Evolutionary conservation across 1,140 invertebrate species (phyloP).

Genomic region (Zelostemma sp.): DNA sequence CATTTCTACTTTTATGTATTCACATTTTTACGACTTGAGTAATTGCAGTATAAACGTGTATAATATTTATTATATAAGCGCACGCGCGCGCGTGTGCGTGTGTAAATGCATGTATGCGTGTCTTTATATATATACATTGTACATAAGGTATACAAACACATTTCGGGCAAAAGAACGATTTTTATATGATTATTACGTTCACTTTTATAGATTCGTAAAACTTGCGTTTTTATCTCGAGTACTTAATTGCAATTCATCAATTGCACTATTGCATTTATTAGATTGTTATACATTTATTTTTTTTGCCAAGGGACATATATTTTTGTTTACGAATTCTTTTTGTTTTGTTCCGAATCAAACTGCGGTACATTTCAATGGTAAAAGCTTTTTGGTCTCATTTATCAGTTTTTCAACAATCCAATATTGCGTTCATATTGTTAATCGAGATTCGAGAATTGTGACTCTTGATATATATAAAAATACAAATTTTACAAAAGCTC

Average conservation of each 20-base stretch:
- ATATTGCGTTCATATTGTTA: too few relatives aligned
- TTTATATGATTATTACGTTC: constrained; percentile 29
- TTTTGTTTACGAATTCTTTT: too few relatives aligned
- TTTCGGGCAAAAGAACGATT: constrained; percentile 34
- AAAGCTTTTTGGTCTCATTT: too few relatives aligned
- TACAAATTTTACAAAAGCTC: too few relatives aligned
- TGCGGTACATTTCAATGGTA: too few relatives aligned
- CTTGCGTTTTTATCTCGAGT: neutral
- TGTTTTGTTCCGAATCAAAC: too few relatives aligned
- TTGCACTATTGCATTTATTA: neutral
- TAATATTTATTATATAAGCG: constrained; percentile 32
- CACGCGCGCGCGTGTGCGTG: constrained; percentile 2
- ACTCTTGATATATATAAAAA: too few relatives aligned
- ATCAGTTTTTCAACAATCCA: too few relatives aligned
- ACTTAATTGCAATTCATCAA: neutral
- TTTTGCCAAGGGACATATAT: too few relatives aligned
- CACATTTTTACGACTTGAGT: constrained; percentile 45
- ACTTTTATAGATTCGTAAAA: neutral
- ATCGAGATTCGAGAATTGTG: too few relatives aligned
- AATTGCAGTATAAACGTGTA: constrained; percentile 37
- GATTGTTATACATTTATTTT: neutral
- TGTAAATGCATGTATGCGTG: constrained; percentile 17
- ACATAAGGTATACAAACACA: constrained; percentile 51
- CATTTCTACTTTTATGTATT: constrained; percentile 44
- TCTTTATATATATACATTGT: constrained; percentile 53